Base-by-base conservation (phyloP, 2,113 vertebrate genomes). In the Poecilia latipinna region DNA sequence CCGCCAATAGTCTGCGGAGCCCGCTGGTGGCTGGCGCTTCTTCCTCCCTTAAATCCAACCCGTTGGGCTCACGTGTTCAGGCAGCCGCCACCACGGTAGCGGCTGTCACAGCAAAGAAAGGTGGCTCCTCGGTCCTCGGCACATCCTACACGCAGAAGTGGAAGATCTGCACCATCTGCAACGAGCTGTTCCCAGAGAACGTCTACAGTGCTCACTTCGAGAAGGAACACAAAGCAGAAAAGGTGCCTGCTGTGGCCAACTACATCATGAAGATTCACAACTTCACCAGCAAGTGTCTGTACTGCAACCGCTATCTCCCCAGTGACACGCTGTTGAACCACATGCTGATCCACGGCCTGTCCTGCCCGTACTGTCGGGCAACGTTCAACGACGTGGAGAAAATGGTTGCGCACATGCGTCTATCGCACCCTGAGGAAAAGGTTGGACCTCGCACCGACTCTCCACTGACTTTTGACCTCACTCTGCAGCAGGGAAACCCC, bases 231-330 rank as follows among this genome's bases (percentile, higher is more conserved):
- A 99, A 99, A 91, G 97, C 98, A 0, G 97, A 99, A 91, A 99
- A 99, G 93, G 97, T 99, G 61, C 97, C 97, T 0, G 98, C 98
- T 0, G 97, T 99, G 65, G 98, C 98, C 87, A 98, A 98, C 91
- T 99, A 99, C 91, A 99, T 99, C 78, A 98, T 99, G 98, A 99
- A 99, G 93, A 99, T 99, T 92, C 97, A 99, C 93, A 99, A 99
- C 93, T 99, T 99, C 87, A 99, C 98, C 90, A 98, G 97, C 94
- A 99, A 99, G 94, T 99, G 98, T 94, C 95, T 99, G 75, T 99
- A 99, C 93, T 99, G 98, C 93, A 99, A 99, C 87, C 97, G 98
- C 67, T 99, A 99, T 88, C 93, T 99, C 81, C 97, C 98, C 84
- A 99, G 97, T 29, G 98, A 99, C 88, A 99, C 98, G 0, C 88